A percentile compares a stretch with the other conserved stretches of the same genome.
These are phyloP conservation scores for Mythimna pallens DNA, from an alignment of 2,888 invertebrate species.

Conservation along the genomic window DNA sequence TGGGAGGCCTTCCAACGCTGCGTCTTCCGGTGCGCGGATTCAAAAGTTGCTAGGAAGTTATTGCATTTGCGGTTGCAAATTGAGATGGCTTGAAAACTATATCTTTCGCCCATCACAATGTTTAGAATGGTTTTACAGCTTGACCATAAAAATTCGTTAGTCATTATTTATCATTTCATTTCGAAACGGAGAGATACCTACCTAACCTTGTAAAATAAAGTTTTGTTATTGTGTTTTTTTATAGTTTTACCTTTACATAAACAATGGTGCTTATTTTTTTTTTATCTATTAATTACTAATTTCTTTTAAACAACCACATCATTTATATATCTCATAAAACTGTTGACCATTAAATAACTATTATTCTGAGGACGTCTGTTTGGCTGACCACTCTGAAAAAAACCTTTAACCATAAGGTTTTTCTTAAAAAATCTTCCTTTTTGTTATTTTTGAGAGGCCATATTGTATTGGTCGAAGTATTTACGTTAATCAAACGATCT, in stretches of 20 bases:
- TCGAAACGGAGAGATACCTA: neutral
- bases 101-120: neutral
- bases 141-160: neutral
- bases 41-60: too few species aligned
- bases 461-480: conserved; percentile 36
- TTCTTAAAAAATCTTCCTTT: neutral
- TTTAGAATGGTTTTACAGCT: neutral
- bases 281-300: conserved; percentile 3
- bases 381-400: conserved; percentile 27
- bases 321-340: conserved; percentile 18
- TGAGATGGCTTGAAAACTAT: too few species aligned
- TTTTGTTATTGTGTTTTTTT: conserved; percentile 3
- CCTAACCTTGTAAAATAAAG: conserved; percentile 17
- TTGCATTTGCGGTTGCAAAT: too few species aligned
- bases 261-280: conserved; percentile 24
- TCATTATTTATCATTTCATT: neutral
- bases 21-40: too few species aligned
- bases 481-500: conserved; percentile 63
- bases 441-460: conserved; percentile 23
- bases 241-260: conserved; percentile 25
- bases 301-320: conserved; percentile 18
- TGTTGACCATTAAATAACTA: conserved; percentile 30
- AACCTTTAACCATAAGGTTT: conserved; percentile 23
- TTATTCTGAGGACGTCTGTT: conserved; percentile 47
- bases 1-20: too few species aligned